Evolutionary conservation across 2,888 invertebrate species (phyloP), one percentile per base, ranked within the genome.

Genomic region (Girardia tigrina): DNA sequence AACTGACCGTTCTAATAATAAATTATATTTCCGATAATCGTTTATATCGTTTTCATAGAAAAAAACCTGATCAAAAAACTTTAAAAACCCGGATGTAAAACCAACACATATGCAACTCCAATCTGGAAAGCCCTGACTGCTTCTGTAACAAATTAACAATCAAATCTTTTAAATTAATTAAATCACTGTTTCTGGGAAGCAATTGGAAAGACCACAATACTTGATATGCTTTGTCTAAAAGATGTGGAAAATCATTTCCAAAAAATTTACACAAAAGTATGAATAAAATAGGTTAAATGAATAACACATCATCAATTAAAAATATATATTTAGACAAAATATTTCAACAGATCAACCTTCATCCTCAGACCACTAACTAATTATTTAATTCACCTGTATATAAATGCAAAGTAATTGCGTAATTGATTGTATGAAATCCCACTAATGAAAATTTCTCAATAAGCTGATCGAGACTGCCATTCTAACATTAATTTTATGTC

Each of bases 51-150:
- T n/a, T n/a, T n/a, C n/a, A n/a, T 36, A 8, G 23, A 56, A 56
- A 20, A 6, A 56, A 56, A 56, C 56, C 23, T 56, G 56, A 56
- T 56, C 56, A n/a, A 56, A 56, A 56, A 8, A 56, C 23, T 56
- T 16, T 6, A 56, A n/a, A 56, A 56, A 20, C 23, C 56, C 56
- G 23, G 8, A 56, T 20, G 6, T 56, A n/a, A 8, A 56, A 56
- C 56, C 56, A n/a, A 56, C 56, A n/a, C 56, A 56, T 20, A 56
- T 56, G 23, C 56, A 56, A 56, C 56, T 56, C 56, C 56, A 56
- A 16, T 56, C 56, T 6, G 56, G 56, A 56, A 56, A 56, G n/a
- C 56, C 56, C 23, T 56, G 56, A 56, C 56, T 56, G n/a, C 56
- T 56, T 56, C 56, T 56, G 56, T n/a, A 56, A 56, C 36, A 36